Conservation (phyloP, 2,113 vertebrate genomes). For the Paraplagusia blochii region DNA sequence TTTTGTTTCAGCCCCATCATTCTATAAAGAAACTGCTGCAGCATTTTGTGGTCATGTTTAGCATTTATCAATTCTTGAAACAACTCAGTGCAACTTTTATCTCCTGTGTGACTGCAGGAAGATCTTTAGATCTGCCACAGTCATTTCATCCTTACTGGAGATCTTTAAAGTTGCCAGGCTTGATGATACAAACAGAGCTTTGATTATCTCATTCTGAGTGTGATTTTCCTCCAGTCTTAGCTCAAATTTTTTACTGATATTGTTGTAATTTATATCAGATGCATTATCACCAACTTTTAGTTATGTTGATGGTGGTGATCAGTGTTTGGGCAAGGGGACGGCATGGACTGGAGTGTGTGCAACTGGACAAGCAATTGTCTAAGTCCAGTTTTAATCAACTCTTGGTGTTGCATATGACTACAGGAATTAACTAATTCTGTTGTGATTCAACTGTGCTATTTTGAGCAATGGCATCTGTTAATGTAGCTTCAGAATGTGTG, state of each 20-base stretch:
- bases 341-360: too few relatives aligned
- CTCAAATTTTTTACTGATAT: slow-evolving; percentile 6
- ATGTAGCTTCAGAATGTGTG: too few relatives aligned
- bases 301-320: background rate
- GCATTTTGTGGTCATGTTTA: background rate
- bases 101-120: too few relatives aligned
- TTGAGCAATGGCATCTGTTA: too few relatives aligned
- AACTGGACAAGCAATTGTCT: background rate
- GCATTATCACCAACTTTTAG: too few relatives aligned
- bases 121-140: too few relatives aligned
- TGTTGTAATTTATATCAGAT: slow-evolving; percentile 11
- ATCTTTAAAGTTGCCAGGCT: background rate
- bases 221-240: slow-evolving; percentile 8
- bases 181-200: too few relatives aligned
- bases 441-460: background rate
- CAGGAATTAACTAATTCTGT: background rate
- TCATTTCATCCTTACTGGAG: background rate
- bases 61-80: too few relatives aligned
- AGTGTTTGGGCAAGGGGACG: background rate
- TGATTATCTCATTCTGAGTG: background rate
- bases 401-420: background rate
- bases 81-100: too few relatives aligned
- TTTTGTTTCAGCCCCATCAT: background rate
- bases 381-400: background rate
- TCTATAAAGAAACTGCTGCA: background rate